Base-by-base conservation (phyloP, 2,797 vertebrate genomes). In the Sibirionetta formosa region DNA sequence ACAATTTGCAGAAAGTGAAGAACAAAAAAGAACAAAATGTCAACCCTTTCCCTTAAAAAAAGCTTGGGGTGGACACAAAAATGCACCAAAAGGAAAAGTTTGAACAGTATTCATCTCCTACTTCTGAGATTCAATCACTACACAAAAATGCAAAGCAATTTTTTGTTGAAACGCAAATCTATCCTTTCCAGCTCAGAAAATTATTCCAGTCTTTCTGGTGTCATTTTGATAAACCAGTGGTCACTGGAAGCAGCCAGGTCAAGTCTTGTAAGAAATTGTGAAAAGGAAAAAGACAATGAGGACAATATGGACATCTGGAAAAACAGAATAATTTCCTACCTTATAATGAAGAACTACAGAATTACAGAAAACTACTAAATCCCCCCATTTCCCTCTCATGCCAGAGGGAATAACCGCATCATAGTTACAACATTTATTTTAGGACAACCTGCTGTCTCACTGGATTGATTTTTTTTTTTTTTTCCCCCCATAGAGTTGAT, bases 361-460 rank as follows among this genome's bases (percentile, higher is more conserved):
- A 85, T 40, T 77, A 48, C 22, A 48, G 46, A 48, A 48, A 48
- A 48, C 46, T 48, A 48, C 68, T 72, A 51, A 92, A 89, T 71
- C 82, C 56, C 42, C 57, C 33, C 40, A 90, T 94, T 95, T 80
- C 58, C 81, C 40, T 80, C 78, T 85, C 60, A 87, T 66, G 40
- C 80, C 93, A 94, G 70, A 86, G 61, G 54, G 61, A 93, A 78
- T 86, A 94, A 93, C 66, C 72, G 42, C 86, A 73, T 17, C 7
- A 4, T 11, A 5, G 42, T 86, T 91, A 82, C 75, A 96, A 91
- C 58, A 93, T 60, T 38, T 71, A 81, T 86, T 94, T 96, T 68
- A 86, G 31, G 27, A 86, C 57, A 65, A 91, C 86, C 51, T 92
- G 63, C 75, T 79, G 82, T 80, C 80, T 80, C 64, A 84, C 13